Evolutionary conservation across 2,797 vertebrate species (phyloP), one percentile per base, ranked within the genome.

Genomic region (Heteromormyrus szaboi): DNA sequence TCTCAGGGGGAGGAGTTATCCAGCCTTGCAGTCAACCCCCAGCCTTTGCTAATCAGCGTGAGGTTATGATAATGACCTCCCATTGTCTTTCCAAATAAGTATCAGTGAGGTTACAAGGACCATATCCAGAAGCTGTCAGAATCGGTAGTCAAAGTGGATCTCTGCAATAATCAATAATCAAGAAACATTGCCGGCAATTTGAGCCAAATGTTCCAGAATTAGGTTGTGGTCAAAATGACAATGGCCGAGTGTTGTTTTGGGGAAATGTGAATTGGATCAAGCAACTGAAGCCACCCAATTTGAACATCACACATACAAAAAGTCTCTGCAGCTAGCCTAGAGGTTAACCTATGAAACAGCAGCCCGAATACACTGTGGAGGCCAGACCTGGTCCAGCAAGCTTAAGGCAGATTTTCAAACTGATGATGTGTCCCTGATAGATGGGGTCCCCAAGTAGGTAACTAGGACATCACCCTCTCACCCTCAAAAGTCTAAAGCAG

Each of bases 21-120:
- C 4, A 48, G 14, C 50, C 33, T 68, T 89, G 90, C 37, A 92
- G 93, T 94, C 92, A 93, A 90, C 90, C 90, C 91, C 50, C 51
- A 33, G 72, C 6, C 90, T 91, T 88, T 89, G 89, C 88, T 87
- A 72, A 51, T 92, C 90, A 89, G 89, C 89, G 56, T 56, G 89
- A 93, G 89, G 89, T 89, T 90, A 89, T 33, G 50, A 29, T 50
- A 85, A 85, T 50, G 11, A 85, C 12, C 5, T 85, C 19, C 12
- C 9, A 50, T 50, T 25, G 12, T 85, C 83, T 85, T 25, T 50
- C n/a, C 14, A 25, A 25, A 85, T 85, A 46, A 33, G 22, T 46
- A 25, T 85, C 46, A 85, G 7, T 48, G 11, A 22, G n/a, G 12
- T 25, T 50, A 22, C 48, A 46, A 33, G 22, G 46, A 53, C 9